These are phyloP conservation scores for Gavialis gangeticus DNA, from an alignment of 2,113 vertebrate species.

Conservation along the genomic window DNA sequence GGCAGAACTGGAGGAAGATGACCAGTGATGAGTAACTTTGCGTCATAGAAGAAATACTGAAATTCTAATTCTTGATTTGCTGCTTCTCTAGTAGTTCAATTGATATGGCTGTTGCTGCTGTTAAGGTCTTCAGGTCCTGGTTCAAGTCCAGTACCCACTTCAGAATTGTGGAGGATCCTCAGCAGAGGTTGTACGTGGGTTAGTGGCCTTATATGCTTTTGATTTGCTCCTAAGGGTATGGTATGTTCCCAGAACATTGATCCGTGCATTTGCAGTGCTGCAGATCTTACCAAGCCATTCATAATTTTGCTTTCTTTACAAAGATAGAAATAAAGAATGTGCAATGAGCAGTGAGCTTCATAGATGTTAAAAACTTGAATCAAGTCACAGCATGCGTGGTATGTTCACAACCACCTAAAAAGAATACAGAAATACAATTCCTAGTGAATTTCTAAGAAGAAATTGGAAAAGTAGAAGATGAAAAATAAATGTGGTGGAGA, in stretches of 20 bases:
- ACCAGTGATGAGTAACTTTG: constrained; percentile 60
- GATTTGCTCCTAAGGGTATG: rapidly evolving
- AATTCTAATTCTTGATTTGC: neutral
- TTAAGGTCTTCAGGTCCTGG: rapidly evolving
- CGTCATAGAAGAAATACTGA: constrained; percentile 49
- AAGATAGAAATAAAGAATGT: neutral
- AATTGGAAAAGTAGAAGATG: neutral
- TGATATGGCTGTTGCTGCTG: rapidly evolving
- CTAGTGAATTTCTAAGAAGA: neutral
- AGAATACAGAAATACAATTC: neutral
- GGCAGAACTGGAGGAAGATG: constrained; percentile 29
- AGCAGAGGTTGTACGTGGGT: rapidly evolving
- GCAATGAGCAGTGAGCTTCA: neutral
- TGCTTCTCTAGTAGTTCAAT: rapidly evolving
- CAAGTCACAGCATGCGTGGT: neutral
- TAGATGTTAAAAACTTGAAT: neutral
- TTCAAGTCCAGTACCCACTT: neutral
- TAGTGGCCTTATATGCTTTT: neutral
- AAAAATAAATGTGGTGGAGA: neutral
- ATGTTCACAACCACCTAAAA: rapidly evolving
- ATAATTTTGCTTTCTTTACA: neutral
- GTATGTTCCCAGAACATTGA: neutral
- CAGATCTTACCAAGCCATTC: neutral
- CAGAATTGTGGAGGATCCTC: neutral
- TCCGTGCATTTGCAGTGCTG: constrained; percentile 2